Conservation (phyloP, 2,797 vertebrate species). For the Xyrichtys novacula region DNA sequence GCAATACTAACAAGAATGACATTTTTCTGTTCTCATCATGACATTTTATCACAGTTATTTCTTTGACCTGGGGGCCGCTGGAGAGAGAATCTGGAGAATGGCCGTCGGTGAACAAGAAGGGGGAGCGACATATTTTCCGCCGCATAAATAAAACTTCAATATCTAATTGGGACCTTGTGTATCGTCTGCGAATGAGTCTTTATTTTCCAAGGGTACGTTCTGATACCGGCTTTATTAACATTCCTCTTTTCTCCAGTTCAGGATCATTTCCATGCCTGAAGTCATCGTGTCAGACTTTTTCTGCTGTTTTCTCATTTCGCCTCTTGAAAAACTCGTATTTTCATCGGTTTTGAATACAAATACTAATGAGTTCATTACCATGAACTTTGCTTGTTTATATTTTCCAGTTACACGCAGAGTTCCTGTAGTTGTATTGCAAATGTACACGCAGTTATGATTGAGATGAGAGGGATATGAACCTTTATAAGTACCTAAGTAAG, state of each 20-base stretch:
- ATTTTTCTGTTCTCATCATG: slow-evolving; percentile 78
- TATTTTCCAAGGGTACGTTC: slow-evolving; percentile 30
- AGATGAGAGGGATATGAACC: no score
- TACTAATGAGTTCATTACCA: slow-evolving; percentile 51
- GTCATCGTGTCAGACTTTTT: slow-evolving; percentile 20
- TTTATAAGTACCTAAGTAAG: no score
- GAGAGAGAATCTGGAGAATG: slow-evolving; percentile 47
- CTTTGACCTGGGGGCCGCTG: slow-evolving; percentile 61
- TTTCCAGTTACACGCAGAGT: slow-evolving; percentile 13
- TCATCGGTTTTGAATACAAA: slow-evolving; percentile 30
- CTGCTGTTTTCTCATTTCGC: slow-evolving; percentile 19
- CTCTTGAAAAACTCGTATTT: slow-evolving; percentile 32
- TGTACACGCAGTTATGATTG: slow-evolving; percentile 15
- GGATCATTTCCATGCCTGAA: slow-evolving; percentile 32
- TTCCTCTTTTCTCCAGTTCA: slow-evolving; percentile 26
- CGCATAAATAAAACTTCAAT: slow-evolving; percentile 27
- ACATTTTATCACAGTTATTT: slow-evolving; percentile 76
- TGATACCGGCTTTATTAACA: slow-evolving; percentile 29
- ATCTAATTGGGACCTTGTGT: slow-evolving; percentile 54
- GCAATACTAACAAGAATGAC: slow-evolving; percentile 72
- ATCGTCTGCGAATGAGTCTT: slow-evolving; percentile 44
- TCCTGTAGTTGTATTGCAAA: no score
- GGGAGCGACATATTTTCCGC: slow-evolving; percentile 22
- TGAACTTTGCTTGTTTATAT: slow-evolving; percentile 19
- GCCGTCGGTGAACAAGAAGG: slow-evolving; percentile 36